phyloP scores from a whole-genome alignment of 2,797 vertebrate species.

The Gephyroberyx darwinii region DNA sequence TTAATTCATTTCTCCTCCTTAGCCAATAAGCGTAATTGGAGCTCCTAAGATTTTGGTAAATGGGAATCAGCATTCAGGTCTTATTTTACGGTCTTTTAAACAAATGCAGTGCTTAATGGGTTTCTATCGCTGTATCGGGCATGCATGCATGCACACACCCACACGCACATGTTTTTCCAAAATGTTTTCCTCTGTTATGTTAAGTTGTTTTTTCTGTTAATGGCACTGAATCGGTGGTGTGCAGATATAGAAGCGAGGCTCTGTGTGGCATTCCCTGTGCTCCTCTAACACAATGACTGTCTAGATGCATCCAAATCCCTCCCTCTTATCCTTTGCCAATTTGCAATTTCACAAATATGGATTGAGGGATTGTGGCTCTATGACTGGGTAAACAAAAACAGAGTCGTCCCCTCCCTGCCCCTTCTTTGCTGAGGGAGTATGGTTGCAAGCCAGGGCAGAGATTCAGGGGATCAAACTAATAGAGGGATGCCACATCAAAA shows the following conservation, averaged over 20 bases:
- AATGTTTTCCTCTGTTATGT: conserved; percentile 18
- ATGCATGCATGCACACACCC: conserved; percentile 1
- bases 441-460: conserved; percentile 36
- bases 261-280: neutral
- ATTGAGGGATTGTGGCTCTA: conserved; percentile 46
- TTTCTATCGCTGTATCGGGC: neutral
- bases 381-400: conserved; percentile 41
- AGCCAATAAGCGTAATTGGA: conserved; percentile 47
- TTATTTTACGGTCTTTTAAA: conserved; percentile 10
- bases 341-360: conserved; percentile 54
- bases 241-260: conserved; percentile 1
- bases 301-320: conserved; percentile 44
- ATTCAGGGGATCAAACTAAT: conserved; percentile 49
- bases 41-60: conserved; percentile 28
- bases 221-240: conserved; percentile 10
- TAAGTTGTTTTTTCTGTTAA: conserved; percentile 6
- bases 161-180: neutral
- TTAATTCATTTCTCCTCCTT: conserved; percentile 68
- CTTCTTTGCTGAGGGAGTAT: conserved; percentile 15
- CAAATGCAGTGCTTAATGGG: neutral
- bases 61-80: conserved; percentile 24
- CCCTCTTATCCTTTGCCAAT: conserved; percentile 46
- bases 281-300: conserved; percentile 27
- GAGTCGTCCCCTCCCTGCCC: conserved; percentile 39
- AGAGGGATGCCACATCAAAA: conserved; percentile 28